A percentile compares a stretch with the other conserved stretches of the same genome.
Evolutionary conservation across 2,888 invertebrate genomes (phyloP).

Genomic region (Nephrotoma flavescens): DNA sequence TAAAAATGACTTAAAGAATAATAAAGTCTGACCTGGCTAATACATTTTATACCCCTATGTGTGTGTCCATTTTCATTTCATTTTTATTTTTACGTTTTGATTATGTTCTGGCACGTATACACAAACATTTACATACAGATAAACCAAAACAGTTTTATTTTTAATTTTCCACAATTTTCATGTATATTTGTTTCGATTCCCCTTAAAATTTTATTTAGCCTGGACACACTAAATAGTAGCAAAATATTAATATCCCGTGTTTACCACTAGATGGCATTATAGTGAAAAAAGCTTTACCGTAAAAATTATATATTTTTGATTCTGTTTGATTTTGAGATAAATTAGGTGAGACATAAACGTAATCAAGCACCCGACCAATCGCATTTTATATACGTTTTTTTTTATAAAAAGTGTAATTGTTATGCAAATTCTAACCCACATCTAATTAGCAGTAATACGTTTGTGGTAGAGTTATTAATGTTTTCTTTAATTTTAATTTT

Average conservation of each 20-base stretch:
- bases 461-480: neutral
- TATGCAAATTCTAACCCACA: neutral
- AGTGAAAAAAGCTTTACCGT: neutral
- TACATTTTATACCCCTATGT: neutral
- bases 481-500: neutral
- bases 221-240: neutral
- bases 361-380: neutral
- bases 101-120: neutral
- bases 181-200: neutral
- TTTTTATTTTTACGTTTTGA: neutral
- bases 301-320: neutral
- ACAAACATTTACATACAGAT: neutral
- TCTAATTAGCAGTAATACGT: neutral
- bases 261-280: neutral
- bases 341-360: neutral
- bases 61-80: conserved; percentile 4
- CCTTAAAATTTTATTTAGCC: neutral
- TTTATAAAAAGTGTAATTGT: neutral
- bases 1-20: neutral
- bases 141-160: neutral
- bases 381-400: neutral
- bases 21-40: neutral
- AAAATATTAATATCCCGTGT: neutral
- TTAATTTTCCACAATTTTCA: neutral
- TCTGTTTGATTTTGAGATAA: neutral